Evolutionary conservation across 1,140 invertebrate genomes (phyloP).

Genomic region (Eriocheir sinensis): DNA sequence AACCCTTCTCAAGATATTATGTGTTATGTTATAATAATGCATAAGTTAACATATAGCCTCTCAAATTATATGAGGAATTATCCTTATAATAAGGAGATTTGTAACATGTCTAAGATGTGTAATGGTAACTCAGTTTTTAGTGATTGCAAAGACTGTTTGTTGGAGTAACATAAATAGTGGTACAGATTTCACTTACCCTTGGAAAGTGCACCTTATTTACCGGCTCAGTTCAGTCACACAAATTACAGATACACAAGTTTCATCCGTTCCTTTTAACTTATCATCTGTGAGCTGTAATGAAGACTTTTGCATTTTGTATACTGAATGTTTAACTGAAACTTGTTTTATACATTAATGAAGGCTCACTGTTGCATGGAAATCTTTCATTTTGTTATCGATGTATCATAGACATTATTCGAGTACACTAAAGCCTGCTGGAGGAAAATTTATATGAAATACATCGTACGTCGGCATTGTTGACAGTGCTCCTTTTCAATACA

Average conservation of each 20-base stretch:
- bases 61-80: constrained; percentile 31
- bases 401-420: background rate
- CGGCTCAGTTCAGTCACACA: background rate
- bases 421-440: constrained; percentile 13
- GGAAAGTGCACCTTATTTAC: constrained; percentile 6
- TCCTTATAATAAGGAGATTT: constrained; percentile 57
- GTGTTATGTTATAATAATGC: constrained; percentile 72
- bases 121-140: constrained; percentile 50
- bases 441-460: background rate
- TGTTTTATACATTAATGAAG: background rate
- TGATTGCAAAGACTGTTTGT: constrained; percentile 36
- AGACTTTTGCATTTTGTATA: background rate
- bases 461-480: no score
- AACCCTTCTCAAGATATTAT: constrained; percentile 51
- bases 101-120: constrained; percentile 60
- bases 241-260: background rate
- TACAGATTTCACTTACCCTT: constrained; percentile 9
- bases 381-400: constrained; percentile 27
- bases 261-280: background rate
- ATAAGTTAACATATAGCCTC: constrained; percentile 46
- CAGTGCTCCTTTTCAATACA: no score
- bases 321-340: constrained; percentile 27
- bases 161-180: constrained; percentile 31
- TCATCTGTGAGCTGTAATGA: background rate
- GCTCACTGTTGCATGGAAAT: background rate